Evolutionary conservation across 2,113 vertebrate genomes (phyloP), one percentile per base, ranked within the genome.

Genomic region (Balaeniceps rex): DNA sequence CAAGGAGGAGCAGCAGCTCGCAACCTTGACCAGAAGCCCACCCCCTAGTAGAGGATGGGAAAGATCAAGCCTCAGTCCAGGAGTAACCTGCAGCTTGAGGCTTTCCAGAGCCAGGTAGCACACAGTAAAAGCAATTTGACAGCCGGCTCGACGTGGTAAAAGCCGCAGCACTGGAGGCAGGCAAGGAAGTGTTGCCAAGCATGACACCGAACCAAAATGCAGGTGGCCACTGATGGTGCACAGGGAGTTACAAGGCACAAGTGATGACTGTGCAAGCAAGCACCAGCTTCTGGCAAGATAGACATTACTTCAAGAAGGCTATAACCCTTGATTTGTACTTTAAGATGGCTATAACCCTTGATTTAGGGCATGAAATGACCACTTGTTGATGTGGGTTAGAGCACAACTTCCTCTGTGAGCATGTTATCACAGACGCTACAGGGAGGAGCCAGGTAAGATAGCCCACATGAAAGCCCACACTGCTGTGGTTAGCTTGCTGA

Each of bases 101-200:
- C 63, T 76, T 76, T 36, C 76, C 65, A 72, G 18, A 68, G 29
- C 61, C 42, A 58, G 29, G 29, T 3, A 74, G 38, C 15, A 14
- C 33, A 15, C 19, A 25, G 57, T 26, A 28, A 54, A 34, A 76
- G 16, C 33, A 34, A 21, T 57, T 40, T 70, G 52, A 24, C 36
- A 57, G 33, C 12, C 54, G 51, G 29, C 26, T 66, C 1, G 0
- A 25, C 34, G 5, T 2, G 7, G 70, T 22, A 85, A 66, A 85
- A 26, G 31, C 29, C 1, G 0, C 14, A 40, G 34, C 1, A 0
- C 44, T 33, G 46, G 25, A 84, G 11, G n/a, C 25, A 40, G 25
- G n/a, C n/a, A 22, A 40, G n/a, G 36, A 71, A 66, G 10, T 1
- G 0, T 19, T 72, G 42, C 36, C 1, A 19, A 57, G 29, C 5